These are phyloP conservation scores for Drosophila sp. DNA, from an alignment of 1,140 invertebrate genomes.

Conservation along the genomic window DNA sequence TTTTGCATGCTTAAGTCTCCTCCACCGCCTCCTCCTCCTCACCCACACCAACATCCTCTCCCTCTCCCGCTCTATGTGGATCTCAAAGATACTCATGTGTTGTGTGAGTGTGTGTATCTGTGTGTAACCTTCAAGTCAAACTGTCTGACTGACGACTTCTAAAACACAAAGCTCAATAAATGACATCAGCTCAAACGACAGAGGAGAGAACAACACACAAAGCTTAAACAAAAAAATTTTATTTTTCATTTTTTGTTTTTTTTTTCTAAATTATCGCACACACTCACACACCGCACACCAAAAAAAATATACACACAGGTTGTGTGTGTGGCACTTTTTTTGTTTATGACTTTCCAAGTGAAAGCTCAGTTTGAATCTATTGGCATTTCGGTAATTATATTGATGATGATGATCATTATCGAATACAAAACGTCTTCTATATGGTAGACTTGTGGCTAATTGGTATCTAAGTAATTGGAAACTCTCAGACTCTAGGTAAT, in stretches of 20 bases:
- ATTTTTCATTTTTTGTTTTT: background rate
- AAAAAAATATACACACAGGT: constrained; percentile 7
- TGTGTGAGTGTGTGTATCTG: constrained; percentile 27
- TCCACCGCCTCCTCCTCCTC: constrained; percentile 13
- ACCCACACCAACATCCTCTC: constrained; percentile 52
- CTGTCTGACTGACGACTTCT: constrained; percentile 48
- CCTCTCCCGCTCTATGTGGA: constrained; percentile 4
- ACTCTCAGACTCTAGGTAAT: constrained; percentile 21
- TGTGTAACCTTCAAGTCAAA: constrained; percentile 58
- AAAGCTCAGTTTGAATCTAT: constrained; percentile 42
- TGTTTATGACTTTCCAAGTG: constrained; percentile 51
- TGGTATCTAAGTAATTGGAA: constrained; percentile 43
- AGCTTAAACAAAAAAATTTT: constrained; percentile 24
- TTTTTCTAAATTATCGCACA: constrained; percentile 10
- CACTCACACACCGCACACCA: background rate
- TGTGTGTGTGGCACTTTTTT: constrained; percentile 25
- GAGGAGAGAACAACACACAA: constrained; percentile 42
- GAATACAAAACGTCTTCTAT: background rate
- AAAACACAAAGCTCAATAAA: constrained; percentile 54
- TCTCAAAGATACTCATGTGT: background rate
- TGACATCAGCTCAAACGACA: constrained; percentile 63
- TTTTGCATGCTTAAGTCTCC: constrained; percentile 59
- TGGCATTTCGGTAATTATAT: constrained; percentile 25
- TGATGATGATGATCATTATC: constrained; percentile 24
- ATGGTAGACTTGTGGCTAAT: constrained; percentile 36